A percentile compares a stretch with the other conserved stretches of the same genome.
Conservation (phyloP, 2,113 vertebrate genomes). For the Balaeniceps rex region DNA sequence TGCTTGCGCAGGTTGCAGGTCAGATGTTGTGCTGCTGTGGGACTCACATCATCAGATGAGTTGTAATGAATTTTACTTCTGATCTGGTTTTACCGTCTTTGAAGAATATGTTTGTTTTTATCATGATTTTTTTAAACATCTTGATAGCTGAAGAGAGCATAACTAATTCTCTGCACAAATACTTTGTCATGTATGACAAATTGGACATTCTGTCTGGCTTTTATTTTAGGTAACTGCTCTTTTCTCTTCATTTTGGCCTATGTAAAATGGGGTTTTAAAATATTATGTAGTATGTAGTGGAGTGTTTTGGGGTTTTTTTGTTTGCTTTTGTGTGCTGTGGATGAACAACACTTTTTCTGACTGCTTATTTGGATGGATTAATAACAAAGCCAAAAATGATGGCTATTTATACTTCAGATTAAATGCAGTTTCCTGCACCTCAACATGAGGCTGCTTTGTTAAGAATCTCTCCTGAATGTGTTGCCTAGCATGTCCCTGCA, state of each 20-base stretch:
- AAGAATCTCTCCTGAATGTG: background rate
- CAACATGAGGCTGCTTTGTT: background rate
- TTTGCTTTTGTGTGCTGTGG: background rate
- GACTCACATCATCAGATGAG: background rate
- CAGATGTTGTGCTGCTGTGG: background rate
- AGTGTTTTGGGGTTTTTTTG: rapidly evolving
- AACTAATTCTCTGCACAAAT: background rate
- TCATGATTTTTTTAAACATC: background rate
- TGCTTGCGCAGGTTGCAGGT: background rate
- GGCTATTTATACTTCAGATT: background rate
- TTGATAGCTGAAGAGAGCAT: background rate
- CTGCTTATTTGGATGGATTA: background rate
- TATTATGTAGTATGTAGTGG: background rate
- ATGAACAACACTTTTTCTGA: background rate
- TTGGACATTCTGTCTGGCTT: background rate
- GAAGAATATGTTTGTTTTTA: background rate
- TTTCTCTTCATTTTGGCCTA: background rate
- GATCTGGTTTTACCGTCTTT: background rate
- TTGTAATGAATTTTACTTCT: background rate
- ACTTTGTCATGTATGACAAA: background rate
- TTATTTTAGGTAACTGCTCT: background rate
- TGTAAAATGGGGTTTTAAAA: background rate
- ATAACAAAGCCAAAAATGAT: background rate
- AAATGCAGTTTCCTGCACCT: background rate
- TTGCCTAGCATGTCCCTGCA: background rate